phyloP scores from a whole-genome alignment of 2,113 vertebrate genomes.

The Odocoileus hemionus region DNA sequence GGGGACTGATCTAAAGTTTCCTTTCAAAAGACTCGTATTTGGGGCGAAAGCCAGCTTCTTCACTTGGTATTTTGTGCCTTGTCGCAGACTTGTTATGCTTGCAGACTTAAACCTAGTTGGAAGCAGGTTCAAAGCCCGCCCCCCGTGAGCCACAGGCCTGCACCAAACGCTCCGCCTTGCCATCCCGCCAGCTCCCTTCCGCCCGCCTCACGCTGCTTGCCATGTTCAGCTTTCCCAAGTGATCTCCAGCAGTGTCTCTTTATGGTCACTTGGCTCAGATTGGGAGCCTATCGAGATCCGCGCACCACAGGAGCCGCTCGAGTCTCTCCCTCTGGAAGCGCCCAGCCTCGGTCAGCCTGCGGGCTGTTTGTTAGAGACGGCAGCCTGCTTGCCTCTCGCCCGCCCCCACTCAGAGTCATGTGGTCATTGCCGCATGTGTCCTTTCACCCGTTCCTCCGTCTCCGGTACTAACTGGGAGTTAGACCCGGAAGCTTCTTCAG shows the following conservation, averaged over 20 bases:
- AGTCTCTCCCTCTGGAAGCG: not conserved
- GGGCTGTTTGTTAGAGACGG: not conserved
- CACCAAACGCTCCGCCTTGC: not conserved
- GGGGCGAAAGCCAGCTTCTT: not conserved
- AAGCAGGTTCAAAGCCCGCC: not conserved
- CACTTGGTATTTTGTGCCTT: not conserved
- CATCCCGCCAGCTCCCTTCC: rapidly evolving
- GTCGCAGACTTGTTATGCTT: not conserved
- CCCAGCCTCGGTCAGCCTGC: too few species aligned
- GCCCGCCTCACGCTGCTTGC: rapidly evolving
- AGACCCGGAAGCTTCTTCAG: not conserved
- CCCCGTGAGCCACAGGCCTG: not conserved
- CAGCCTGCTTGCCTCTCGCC: not conserved
- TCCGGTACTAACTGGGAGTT: not conserved
- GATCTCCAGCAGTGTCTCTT: not conserved
- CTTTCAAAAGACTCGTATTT: not conserved
- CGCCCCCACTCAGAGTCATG: not conserved
- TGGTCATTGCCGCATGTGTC: not conserved
- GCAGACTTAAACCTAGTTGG: not conserved
- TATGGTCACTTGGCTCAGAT: not conserved
- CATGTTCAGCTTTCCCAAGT: not conserved
- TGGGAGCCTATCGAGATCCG: not conserved
- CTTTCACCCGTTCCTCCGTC: not conserved
- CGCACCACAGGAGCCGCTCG: rapidly evolving
- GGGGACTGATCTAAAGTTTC: conserved; percentile 44